Evolutionary conservation across 2,888 invertebrate genomes (phyloP).

Genomic region (Muschampia plurimacula): DNA sequence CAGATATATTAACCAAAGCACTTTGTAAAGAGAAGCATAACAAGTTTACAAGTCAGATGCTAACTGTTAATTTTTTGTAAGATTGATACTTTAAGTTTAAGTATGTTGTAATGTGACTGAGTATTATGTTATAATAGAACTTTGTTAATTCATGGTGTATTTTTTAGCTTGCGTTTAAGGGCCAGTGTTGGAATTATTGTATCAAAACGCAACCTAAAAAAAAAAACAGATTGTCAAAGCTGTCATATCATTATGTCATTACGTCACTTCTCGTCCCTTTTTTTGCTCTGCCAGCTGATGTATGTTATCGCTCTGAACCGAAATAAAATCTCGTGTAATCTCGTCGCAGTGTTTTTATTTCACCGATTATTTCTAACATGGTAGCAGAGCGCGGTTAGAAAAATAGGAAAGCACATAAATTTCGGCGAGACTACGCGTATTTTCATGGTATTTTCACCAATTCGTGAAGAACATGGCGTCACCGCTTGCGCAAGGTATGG

Average conservation of each 20-base stretch:
- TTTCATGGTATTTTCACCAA: neutral
- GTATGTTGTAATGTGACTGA: too few species aligned
- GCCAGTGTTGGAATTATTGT: neutral
- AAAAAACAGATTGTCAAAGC: neutral
- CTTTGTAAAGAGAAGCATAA: neutral
- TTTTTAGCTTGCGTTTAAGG: too few species aligned
- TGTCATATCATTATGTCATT: neutral
- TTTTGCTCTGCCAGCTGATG: too few species aligned
- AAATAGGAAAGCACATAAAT: neutral
- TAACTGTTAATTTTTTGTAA: neutral
- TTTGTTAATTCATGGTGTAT: neutral
- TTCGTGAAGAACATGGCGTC: neutral
- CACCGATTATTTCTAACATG: neutral
- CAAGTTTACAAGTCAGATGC: neutral
- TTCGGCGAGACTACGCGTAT: neutral
- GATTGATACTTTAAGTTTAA: too few species aligned
- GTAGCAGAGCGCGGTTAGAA: neutral
- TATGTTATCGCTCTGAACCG: too few species aligned
- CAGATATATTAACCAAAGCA: neutral
- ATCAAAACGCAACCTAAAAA: neutral
- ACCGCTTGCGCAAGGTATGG: neutral
- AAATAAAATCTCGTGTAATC: neutral
- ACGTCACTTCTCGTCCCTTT: too few species aligned
- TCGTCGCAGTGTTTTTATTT: neutral
- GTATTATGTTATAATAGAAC: too few species aligned